These are phyloP conservation scores for Leptinotarsa haldemani DNA, from an alignment of 2,888 invertebrate species.

Conservation along the genomic window DNA sequence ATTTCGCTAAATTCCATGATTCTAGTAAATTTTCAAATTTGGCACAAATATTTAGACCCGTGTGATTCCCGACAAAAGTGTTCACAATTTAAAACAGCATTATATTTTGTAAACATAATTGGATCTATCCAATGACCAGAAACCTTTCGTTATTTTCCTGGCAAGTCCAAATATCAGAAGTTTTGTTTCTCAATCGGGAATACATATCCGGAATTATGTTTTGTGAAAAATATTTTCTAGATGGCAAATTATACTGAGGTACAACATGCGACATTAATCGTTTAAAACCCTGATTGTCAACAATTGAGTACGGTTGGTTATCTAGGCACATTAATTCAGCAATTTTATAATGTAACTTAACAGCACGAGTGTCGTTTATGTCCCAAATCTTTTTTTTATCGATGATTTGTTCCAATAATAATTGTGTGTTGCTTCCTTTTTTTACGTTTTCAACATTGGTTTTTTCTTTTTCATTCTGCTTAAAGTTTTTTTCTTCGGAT, in stretches of 20 bases:
- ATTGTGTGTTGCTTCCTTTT: too few species aligned
- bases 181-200: neutral
- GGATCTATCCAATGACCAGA: constrained; percentile 1
- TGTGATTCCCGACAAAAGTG: neutral
- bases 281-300: neutral
- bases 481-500: too few species aligned
- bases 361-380: neutral
- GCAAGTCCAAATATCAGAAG: neutral
- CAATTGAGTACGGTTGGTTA: neutral
- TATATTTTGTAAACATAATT: neutral
- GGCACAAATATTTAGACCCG: neutral
- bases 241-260: neutral
- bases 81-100: neutral
- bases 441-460: too few species aligned
- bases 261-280: neutral
- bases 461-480: too few species aligned
- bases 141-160: neutral
- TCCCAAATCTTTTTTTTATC: constrained; percentile 1
- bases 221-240: neutral
- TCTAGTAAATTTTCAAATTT: too few species aligned
- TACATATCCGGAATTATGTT: neutral
- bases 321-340: neutral
- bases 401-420: neutral
- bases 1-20: too few species aligned
- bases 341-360: constrained; percentile 1